These are phyloP conservation scores for Sepiola atlantica DNA, from an alignment of 2,888 invertebrate genomes.

Conservation along the genomic window DNA sequence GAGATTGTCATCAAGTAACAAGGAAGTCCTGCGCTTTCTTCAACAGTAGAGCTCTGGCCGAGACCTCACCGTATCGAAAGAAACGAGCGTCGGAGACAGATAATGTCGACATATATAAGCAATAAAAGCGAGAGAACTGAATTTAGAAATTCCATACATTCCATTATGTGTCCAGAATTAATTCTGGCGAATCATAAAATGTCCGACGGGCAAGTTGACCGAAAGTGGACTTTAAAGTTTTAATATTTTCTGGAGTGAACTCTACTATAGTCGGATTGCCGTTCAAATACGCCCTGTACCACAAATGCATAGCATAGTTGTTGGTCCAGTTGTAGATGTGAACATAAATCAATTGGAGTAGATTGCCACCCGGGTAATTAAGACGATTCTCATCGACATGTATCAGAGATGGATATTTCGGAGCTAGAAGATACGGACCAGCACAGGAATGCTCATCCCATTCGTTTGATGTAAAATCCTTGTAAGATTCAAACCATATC, in stretches of 20 bases:
- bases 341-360: slow-evolving; percentile 50
- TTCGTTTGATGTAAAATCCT: slow-evolving; percentile 48
- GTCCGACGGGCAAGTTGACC: neutral
- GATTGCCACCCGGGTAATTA: slow-evolving; percentile 51
- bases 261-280: neutral
- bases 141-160: no score
- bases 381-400: slow-evolving; percentile 52
- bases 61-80: no score
- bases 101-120: no score
- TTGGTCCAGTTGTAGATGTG: slow-evolving; percentile 50
- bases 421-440: slow-evolving; percentile 49
- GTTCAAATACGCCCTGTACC: neutral
- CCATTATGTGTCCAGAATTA: neutral
- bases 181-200: neutral
- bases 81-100: no score
- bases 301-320: neutral
- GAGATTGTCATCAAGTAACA: no score
- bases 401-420: slow-evolving; percentile 50
- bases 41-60: no score
- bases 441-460: slow-evolving; percentile 52
- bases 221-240: neutral
- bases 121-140: no score
- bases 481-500: slow-evolving; percentile 54
- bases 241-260: neutral
- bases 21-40: no score